Evolutionary conservation across 2,113 vertebrate genomes (phyloP), one percentile per base, ranked within the genome.

Genomic region (Channa argus): DNA sequence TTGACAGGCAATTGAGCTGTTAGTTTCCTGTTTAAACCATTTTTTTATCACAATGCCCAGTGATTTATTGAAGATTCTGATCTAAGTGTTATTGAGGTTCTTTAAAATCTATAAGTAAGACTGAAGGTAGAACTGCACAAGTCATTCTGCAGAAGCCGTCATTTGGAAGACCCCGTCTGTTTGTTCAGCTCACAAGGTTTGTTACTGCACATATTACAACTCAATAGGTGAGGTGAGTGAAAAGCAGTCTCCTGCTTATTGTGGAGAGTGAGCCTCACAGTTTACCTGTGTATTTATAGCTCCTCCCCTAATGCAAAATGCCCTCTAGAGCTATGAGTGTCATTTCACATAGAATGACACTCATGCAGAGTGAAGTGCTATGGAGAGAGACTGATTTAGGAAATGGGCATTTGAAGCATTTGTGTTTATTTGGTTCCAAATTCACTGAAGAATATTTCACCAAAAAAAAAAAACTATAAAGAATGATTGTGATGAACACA

Each of bases 391-490:
- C 5, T 6, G 2, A 39, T 65, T 58, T 50, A 52, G 45, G 15
- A 37, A 66, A 60, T 53, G 14, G 14, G 5, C 54, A 53, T 61
- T 45, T 75, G 39, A 75, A 60, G 39, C 11, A 14, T 75, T 74
- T 45, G 14, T 46, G 51, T 67, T 52, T 46, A 66, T 37, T 41
- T 63, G 9, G 24, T 53, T 63, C 44, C 13, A 46, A 13, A 45
- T 11, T n/a, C 36, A 33, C 13, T 5, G 34, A 11, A 12, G 51
- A 60, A 61, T 9, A 44, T 44, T 52, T 71, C 2, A 44, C 5
- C 15, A 15, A 15, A 59, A 37, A 36, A 15, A n/a, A 24, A 24
- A 1, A 24, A 24, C 24, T 24, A 24, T 24, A 24, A 24, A n/a
- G n/a, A n/a, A n/a, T n/a, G 24, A 24, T 1, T 24, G 24, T 24